phyloP scores from a whole-genome alignment of 2,888 invertebrate species.

The Plusia festucae region DNA sequence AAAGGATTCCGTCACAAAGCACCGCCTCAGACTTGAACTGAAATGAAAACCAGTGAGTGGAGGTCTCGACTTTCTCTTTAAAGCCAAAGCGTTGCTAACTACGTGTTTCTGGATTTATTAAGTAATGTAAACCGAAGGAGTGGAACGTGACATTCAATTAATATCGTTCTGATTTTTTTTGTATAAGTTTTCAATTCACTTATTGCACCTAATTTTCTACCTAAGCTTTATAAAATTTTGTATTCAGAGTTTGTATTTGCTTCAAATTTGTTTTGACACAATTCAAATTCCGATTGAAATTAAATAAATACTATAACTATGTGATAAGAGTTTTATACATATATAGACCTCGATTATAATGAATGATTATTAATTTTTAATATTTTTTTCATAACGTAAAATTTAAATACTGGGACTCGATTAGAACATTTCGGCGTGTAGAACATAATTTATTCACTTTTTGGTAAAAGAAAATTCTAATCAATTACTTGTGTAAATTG shows the following conservation, averaged over 20 bases:
- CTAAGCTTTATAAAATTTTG: conserved; percentile 26
- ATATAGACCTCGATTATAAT: too few species aligned
- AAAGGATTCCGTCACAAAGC: conserved; percentile 68
- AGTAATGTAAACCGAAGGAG: conserved; percentile 78
- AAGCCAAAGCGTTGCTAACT: conserved; percentile 78
- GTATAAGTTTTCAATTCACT: conserved; percentile 64
- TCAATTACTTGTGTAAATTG: too few species aligned
- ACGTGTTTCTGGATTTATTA: conserved; percentile 78
- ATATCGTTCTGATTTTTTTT: conserved; percentile 76
- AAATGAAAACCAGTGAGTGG: conserved; percentile 78
- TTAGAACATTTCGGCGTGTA: too few species aligned
- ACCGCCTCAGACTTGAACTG: conserved; percentile 72
- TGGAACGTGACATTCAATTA: conserved; percentile 81
- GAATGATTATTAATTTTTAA: too few species aligned
- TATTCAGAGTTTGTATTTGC: not conserved
- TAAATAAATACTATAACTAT: not conserved
- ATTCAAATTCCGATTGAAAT: not conserved
- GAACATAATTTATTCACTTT: too few species aligned
- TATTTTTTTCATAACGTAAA: too few species aligned
- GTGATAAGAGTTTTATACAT: too few species aligned
- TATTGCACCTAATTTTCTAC: conserved; percentile 41
- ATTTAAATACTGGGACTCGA: too few species aligned
- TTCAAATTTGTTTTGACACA: not conserved
- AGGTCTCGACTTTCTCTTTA: conserved; percentile 79
- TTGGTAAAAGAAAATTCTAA: too few species aligned